A percentile compares a stretch with the other conserved stretches of the same genome.
Evolutionary conservation across 2,113 vertebrate species (phyloP).

Genomic region (Chitala chitala): DNA sequence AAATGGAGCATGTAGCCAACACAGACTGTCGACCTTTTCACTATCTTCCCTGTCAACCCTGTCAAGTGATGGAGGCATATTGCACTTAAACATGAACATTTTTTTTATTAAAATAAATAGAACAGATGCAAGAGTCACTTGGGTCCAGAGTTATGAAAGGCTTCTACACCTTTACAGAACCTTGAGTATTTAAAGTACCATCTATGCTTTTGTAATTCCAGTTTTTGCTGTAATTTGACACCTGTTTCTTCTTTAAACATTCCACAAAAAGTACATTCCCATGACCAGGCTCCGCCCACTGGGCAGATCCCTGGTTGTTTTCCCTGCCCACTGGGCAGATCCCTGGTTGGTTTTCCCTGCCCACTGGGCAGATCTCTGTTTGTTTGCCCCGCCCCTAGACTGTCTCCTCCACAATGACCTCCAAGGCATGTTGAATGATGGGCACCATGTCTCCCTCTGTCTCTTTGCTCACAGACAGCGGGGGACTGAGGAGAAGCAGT

Average conservation of each 20-base stretch:
- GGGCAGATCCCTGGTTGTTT: too few species aligned
- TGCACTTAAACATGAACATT: neutral
- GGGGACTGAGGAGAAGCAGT: constrained; percentile 24
- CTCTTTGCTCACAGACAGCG: constrained; percentile 2
- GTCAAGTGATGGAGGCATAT: neutral
- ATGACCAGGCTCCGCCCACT: neutral
- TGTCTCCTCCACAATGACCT: constrained; percentile 33
- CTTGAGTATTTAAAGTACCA: neutral
- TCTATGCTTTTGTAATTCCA: neutral
- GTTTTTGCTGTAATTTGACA: neutral
- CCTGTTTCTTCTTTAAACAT: neutral
- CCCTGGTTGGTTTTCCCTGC: too few species aligned
- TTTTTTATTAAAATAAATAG: constrained; percentile 21
- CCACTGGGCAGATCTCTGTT: too few species aligned
- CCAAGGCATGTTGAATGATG: constrained; percentile 30
- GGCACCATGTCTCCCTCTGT: constrained; percentile 3
- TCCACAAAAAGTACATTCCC: neutral
- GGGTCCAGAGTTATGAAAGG: neutral
- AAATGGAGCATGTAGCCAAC: neutral
- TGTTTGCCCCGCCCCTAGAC: too few species aligned
- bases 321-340: too few species aligned
- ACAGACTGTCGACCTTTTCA: neutral
- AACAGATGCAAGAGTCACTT: neutral
- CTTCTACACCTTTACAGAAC: neutral
- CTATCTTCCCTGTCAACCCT: neutral